Evolutionary conservation across 2,888 invertebrate genomes (phyloP).

Genomic region (Protodeltote pygarga): DNA sequence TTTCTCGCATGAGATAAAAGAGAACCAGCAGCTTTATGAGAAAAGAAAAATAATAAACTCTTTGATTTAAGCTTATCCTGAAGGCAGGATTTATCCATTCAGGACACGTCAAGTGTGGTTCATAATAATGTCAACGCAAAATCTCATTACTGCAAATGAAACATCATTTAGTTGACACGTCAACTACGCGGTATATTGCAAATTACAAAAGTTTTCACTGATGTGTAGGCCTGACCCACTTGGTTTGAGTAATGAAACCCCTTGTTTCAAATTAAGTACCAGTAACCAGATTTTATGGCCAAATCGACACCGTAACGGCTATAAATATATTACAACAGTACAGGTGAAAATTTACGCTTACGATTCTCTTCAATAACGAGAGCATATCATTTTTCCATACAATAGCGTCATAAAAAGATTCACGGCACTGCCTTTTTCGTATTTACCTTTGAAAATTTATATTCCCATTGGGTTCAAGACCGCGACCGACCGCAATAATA

Average conservation of each 20-base stretch:
- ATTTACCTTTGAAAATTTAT: conserved; percentile 84
- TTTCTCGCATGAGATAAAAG: too few species aligned
- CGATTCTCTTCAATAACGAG: conserved; percentile 62
- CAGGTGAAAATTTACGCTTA: conserved; percentile 62
- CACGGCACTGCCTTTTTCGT: conserved; percentile 73
- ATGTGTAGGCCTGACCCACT: conserved; percentile 35
- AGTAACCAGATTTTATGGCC: conserved; percentile 46
- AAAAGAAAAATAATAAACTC: conserved; percentile 8
- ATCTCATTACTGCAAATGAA: conserved; percentile 38
- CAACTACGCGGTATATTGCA: conserved; percentile 20
- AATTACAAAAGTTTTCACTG: conserved; percentile 42
- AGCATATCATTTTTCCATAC: conserved; percentile 74
- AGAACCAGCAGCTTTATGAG: too few species aligned
- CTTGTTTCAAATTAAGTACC: conserved; percentile 51
- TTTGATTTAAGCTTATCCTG: conserved; percentile 13
- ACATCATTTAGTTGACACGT: conserved; percentile 32
- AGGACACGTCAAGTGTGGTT: conserved; percentile 15
- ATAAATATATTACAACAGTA: conserved; percentile 45
- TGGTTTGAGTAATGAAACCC: conserved; percentile 26
- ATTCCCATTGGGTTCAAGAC: conserved; percentile 75
- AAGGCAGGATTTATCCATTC: conserved; percentile 16
- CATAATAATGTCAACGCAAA: conserved; percentile 26
- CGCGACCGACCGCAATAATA: conserved; percentile 76
- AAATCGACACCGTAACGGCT: conserved; percentile 43
- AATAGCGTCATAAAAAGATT: conserved; percentile 76